Conservation (phyloP, 2,888 invertebrate species). For the Phortica magna region DNA sequence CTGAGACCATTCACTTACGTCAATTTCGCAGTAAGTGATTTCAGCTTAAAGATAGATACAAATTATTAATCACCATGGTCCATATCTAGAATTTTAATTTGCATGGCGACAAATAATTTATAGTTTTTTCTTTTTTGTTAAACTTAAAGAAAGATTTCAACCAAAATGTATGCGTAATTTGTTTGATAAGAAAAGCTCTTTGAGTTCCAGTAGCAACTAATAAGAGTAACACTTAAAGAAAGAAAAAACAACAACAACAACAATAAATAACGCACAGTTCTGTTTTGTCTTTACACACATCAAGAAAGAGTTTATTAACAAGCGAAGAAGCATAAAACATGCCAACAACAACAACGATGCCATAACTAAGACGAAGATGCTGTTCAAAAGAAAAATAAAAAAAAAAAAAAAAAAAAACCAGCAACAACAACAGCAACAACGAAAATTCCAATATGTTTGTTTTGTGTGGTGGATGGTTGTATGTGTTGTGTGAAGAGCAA, state of each 20-base stretch:
- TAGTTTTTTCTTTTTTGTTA: too few species aligned
- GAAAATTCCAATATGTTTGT: constrained; percentile 28
- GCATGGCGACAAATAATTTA: too few species aligned
- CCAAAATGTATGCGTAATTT: too few species aligned
- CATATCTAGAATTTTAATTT: too few species aligned
- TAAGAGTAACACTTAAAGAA: background rate
- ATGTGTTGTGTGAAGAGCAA: background rate
- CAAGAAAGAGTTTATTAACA: background rate
- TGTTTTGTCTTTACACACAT: background rate
- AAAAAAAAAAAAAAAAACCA: constrained; percentile 30
- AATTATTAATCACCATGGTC: too few species aligned
- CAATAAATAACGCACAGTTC: background rate
- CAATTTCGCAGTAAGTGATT: too few species aligned
- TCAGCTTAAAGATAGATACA: too few species aligned
- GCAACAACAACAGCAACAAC: constrained; percentile 75
- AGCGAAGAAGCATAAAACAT: background rate
- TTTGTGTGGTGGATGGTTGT: background rate
- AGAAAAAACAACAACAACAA: background rate
- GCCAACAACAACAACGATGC: background rate
- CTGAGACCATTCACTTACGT: too few species aligned
- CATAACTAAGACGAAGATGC: background rate
- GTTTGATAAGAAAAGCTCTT: too few species aligned
- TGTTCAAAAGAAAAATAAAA: background rate
- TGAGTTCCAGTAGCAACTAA: too few species aligned
- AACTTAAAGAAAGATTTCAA: too few species aligned